Conservation (phyloP, 2,888 invertebrate genomes). For the Hipparchia semele region DNA sequence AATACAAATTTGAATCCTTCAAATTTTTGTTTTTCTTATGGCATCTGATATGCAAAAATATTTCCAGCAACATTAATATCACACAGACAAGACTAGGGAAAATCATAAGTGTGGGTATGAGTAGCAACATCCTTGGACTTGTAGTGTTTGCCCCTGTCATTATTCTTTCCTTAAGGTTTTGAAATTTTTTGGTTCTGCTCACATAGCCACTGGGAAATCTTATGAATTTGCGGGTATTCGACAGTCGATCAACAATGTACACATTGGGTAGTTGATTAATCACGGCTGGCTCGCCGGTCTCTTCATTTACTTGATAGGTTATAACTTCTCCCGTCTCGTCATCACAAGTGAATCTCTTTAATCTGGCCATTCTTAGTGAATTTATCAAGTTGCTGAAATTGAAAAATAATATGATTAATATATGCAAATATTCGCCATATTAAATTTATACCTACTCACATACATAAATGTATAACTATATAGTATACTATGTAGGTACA, state of each 20-base stretch:
- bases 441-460: too few relatives aligned
- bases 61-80: constrained; percentile 81
- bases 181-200: constrained; percentile 63
- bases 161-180: constrained; percentile 64
- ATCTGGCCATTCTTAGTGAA: constrained; percentile 43
- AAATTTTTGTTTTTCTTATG: constrained; percentile 86
- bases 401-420: neutral
- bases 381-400: neutral
- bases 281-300: constrained; percentile 77
- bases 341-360: constrained; percentile 62
- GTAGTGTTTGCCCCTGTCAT: constrained; percentile 66
- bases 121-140: constrained; percentile 79
- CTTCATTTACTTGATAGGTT: constrained; percentile 68
- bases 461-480: too few relatives aligned
- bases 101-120: constrained; percentile 84
- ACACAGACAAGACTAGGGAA: constrained; percentile 80
- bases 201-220: constrained; percentile 60
- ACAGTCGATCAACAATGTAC: constrained; percentile 28
- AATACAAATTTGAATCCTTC: constrained; percentile 83
- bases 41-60: constrained; percentile 85
- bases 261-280: constrained; percentile 42
- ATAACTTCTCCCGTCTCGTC: constrained; percentile 81
- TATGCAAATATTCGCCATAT: too few relatives aligned
- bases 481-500: too few relatives aligned
- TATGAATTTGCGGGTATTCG: constrained; percentile 44